Percentiles rank a stretch among this genome's conserved stretches.
These are phyloP conservation scores for Saturnia japonica DNA, from an alignment of 2,888 invertebrate genomes.

Conservation along the genomic window DNA sequence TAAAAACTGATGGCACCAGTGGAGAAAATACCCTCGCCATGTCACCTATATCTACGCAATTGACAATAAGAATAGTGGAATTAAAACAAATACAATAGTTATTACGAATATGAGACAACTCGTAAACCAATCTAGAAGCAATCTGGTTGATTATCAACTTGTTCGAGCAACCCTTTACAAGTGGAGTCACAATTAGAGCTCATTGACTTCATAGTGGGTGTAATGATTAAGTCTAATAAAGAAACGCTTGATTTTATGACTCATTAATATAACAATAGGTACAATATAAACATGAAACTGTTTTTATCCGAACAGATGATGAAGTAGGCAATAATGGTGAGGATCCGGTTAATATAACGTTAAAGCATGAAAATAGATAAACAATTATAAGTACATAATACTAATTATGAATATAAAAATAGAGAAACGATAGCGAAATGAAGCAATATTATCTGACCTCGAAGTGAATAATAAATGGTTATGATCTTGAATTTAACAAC, in stretches of 20 bases:
- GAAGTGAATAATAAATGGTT: constrained; percentile 18
- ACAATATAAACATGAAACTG: constrained; percentile 18
- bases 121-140: constrained; percentile 26
- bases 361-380: constrained; percentile 19
- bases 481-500: constrained; percentile 37
- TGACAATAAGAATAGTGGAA: background rate
- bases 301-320: constrained; percentile 8
- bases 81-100: background rate
- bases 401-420: constrained; percentile 11
- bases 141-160: constrained; percentile 23
- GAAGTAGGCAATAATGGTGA: constrained; percentile 16
- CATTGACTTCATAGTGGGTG: constrained; percentile 44
- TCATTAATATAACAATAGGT: constrained; percentile 25
- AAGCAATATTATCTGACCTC: constrained; percentile 23
- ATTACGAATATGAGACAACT: constrained; percentile 8
- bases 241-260: constrained; percentile 36
- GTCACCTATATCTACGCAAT: background rate
- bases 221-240: constrained; percentile 42
- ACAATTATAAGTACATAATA: constrained; percentile 20
- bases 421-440: constrained; percentile 12
- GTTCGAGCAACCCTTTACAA: constrained; percentile 21
- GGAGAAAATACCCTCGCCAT: too few species aligned
- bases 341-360: constrained; percentile 24
- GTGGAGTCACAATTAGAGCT: constrained; percentile 36
- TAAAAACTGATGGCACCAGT: too few species aligned